These are phyloP conservation scores for Labroides dimidiatus DNA, from an alignment of 2,797 vertebrate genomes.

Conservation along the genomic window DNA sequence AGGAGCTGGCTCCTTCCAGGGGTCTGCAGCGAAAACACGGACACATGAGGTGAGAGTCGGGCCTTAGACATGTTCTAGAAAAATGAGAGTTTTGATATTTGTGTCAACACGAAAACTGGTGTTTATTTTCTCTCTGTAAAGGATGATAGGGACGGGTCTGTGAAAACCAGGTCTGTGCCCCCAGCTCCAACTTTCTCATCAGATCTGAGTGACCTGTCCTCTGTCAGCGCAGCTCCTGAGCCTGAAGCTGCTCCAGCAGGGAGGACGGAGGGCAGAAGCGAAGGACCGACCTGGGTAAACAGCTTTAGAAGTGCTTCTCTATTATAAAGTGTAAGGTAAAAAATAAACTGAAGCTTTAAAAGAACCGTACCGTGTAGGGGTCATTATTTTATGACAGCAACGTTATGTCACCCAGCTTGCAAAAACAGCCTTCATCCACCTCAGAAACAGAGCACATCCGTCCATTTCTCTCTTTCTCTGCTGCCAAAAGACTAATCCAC, in stretches of 20 bases:
- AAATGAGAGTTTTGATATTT: too few species aligned
- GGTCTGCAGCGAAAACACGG: neutral
- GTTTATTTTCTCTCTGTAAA: conserved; percentile 32
- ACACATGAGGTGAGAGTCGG: neutral
- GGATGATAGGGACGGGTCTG: conserved; percentile 52
- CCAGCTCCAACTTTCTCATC: conserved; percentile 31
- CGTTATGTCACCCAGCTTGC: too few species aligned
- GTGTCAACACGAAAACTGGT: neutral
- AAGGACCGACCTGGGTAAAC: conserved; percentile 16
- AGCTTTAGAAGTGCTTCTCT: neutral
- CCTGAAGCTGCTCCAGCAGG: conserved; percentile 8
- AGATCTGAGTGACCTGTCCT: conserved; percentile 65
- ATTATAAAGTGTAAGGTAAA: neutral
- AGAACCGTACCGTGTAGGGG: neutral
- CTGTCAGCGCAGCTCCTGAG: conserved; percentile 34
- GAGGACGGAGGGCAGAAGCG: neutral
- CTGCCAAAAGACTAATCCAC: too few species aligned
- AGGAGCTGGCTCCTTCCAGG: conserved; percentile 19
- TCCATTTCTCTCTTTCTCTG: too few species aligned
- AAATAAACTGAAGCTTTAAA: neutral
- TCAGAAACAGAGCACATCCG: too few species aligned
- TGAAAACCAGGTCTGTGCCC: conserved; percentile 17
- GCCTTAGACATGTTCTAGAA: neutral
- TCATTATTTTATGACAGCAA: too few species aligned
- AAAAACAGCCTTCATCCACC: too few species aligned